Evolutionary conservation across 1,140 invertebrate genomes (phyloP).

Genomic region (Bombus confusus): DNA sequence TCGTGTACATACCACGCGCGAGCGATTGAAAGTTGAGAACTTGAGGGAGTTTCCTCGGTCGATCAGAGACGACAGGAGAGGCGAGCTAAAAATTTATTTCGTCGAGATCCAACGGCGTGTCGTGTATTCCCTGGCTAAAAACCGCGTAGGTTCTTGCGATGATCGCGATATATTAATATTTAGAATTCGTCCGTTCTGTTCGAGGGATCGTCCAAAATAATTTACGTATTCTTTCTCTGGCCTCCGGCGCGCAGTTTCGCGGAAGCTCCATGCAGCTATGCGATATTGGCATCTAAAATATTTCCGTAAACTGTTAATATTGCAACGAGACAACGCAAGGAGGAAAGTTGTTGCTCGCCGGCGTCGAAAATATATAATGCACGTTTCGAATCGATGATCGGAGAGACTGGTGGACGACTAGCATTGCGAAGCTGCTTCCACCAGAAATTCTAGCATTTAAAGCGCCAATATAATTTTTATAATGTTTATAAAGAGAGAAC

Average conservation of each 20-base stretch:
- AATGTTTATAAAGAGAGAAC: neutral
- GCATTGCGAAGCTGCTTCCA: too few relatives aligned
- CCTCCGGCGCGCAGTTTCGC: too few relatives aligned
- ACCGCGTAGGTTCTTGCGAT: neutral
- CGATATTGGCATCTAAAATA: neutral
- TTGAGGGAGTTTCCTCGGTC: neutral
- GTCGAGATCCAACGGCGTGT: neutral
- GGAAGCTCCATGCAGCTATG: neutral
- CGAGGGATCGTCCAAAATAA: neutral
- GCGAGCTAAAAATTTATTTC: slow-evolving; percentile 39
- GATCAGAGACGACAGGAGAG: neutral
- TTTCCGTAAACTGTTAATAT: neutral
- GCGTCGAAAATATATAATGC: neutral
- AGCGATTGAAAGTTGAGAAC: slow-evolving; percentile 23
- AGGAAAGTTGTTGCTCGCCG: neutral
- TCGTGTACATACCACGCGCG: slow-evolving; percentile 1
- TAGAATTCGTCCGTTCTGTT: slow-evolving; percentile 26
- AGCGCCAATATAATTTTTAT: neutral
- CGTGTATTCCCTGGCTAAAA: neutral
- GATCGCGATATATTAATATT: slow-evolving; percentile 15
- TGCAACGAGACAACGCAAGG: neutral
- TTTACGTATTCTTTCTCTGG: neutral
- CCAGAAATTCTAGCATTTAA: neutral
- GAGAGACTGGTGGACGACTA: neutral
- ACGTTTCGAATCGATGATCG: slow-evolving; percentile 13